A percentile compares a stretch with the other conserved stretches of the same genome.
Evolutionary conservation across 2,113 vertebrate genomes (phyloP).

Genomic region (Halcyon senegalensis): DNA sequence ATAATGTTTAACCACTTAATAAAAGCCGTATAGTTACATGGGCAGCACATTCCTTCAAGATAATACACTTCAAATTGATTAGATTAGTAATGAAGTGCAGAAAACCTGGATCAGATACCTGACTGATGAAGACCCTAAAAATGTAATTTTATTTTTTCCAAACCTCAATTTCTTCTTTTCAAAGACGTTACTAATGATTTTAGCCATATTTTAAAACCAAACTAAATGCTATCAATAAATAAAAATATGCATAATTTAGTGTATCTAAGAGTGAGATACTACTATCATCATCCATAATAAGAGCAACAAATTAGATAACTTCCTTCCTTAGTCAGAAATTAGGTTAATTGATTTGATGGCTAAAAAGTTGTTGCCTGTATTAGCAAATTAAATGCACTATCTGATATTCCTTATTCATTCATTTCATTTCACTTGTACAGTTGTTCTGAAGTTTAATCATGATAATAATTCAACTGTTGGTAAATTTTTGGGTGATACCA

Average conservation of each 20-base stretch:
- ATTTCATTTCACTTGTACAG: background rate
- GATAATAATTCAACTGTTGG: background rate
- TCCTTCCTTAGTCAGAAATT: background rate
- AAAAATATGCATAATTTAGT: background rate
- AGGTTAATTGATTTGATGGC: background rate
- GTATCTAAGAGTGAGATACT: background rate
- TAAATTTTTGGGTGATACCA: background rate
- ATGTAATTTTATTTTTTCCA: background rate
- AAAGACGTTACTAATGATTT: background rate
- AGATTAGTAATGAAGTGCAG: background rate
- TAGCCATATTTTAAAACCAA: background rate
- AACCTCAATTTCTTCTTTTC: background rate
- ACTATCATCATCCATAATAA: background rate
- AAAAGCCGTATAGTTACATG: background rate
- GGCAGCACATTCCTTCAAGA: background rate
- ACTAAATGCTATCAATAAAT: background rate
- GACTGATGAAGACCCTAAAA: background rate
- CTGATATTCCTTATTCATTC: background rate
- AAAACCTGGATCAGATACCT: background rate
- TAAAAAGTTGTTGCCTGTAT: background rate
- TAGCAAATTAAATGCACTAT: background rate
- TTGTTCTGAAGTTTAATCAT: background rate
- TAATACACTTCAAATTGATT: background rate
- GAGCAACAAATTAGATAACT: background rate
- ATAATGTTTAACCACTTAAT: background rate